Conservation (phyloP, 2,888 invertebrate genomes). For the Acheta domesticus region DNA sequence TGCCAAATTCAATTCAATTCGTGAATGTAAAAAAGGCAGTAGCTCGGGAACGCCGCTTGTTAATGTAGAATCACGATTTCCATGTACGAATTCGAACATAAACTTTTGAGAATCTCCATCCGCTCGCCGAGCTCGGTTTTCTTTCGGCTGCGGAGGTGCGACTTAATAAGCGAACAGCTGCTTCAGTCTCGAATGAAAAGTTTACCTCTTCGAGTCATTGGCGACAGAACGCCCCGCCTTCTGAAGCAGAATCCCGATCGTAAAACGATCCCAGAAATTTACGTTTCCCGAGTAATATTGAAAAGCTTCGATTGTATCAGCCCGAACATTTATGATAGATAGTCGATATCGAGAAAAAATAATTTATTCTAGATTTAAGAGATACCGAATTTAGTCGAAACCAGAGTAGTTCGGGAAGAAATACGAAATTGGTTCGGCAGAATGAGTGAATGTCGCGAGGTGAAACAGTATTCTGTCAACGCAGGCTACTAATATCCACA, state of each 20-base stretch:
- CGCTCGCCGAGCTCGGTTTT: neutral
- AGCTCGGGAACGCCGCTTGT: neutral
- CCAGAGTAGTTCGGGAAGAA: too few species aligned
- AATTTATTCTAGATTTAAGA: too few species aligned
- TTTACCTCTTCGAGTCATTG: constrained; percentile 9
- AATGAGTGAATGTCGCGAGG: too few species aligned
- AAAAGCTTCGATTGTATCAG: neutral
- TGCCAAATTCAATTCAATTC: neutral
- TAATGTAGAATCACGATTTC: neutral
- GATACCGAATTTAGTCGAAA: too few species aligned
- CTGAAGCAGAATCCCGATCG: neutral
- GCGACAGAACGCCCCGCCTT: neutral
- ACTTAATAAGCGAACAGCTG: neutral
- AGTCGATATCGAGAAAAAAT: too few species aligned
- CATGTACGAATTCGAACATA: neutral
- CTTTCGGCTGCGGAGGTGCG: neutral
- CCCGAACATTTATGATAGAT: too few species aligned
- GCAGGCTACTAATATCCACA: too few species aligned
- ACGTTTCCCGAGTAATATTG: neutral
- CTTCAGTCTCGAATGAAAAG: neutral
- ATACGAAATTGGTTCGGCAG: too few species aligned
- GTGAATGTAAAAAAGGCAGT: neutral
- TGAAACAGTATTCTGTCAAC: too few species aligned
- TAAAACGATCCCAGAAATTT: neutral
- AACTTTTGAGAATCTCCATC: neutral